These are phyloP conservation scores for Delichon dasypus DNA, from an alignment of 2,797 vertebrate genomes.

Conservation along the genomic window DNA sequence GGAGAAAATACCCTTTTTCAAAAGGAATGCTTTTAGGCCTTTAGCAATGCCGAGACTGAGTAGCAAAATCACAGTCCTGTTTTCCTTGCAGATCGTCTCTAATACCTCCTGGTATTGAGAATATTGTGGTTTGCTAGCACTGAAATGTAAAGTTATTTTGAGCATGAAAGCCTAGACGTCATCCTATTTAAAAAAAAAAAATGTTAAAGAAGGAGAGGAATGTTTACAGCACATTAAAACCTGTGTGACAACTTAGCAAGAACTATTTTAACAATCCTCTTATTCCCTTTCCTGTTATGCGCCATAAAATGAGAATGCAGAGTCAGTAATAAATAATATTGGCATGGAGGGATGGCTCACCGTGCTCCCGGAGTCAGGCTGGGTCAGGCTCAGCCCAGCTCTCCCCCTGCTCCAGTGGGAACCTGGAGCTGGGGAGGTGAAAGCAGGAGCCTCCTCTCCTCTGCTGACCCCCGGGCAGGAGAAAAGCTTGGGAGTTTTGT, in stretches of 20 bases:
- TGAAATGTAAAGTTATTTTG: slow-evolving; percentile 44
- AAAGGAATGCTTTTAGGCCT: background rate
- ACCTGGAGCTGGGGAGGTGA: background rate
- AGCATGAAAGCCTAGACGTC: background rate
- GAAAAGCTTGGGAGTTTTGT: background rate
- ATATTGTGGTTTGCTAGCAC: background rate
- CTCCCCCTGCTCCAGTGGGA: background rate
- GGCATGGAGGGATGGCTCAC: background rate
- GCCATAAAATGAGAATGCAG: background rate
- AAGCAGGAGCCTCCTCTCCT: background rate
- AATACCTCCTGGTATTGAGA: background rate
- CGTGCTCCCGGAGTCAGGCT: background rate
- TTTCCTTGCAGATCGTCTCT: slow-evolving; percentile 6
- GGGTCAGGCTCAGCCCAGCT: background rate
- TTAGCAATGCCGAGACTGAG: background rate
- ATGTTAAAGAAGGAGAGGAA: slow-evolving; percentile 18
- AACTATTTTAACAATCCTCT: slow-evolving; percentile 58
- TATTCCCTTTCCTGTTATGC: slow-evolving; percentile 35
- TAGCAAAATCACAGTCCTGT: background rate
- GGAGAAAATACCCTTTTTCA: slow-evolving; percentile 15
- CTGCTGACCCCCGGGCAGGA: background rate
- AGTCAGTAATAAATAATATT: background rate
- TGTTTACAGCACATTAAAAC: slow-evolving; percentile 53
- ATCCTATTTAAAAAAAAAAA: background rate
- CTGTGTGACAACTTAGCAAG: slow-evolving; percentile 48